phyloP scores from a whole-genome alignment of 2,888 invertebrate genomes.

The Tigriopus californicus region DNA sequence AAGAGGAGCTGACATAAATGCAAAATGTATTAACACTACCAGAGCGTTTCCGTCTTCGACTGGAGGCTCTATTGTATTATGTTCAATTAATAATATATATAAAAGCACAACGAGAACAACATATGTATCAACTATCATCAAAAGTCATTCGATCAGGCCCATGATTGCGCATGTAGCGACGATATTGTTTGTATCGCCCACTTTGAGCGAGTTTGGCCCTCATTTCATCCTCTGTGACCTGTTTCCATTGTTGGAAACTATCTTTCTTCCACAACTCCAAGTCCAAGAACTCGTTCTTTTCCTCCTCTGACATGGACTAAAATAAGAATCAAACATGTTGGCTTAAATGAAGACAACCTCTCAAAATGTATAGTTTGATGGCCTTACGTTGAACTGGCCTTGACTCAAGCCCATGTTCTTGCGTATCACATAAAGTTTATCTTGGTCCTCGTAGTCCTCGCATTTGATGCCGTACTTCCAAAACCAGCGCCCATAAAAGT shows the following conservation, averaged over 20 bases:
- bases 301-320: constrained; percentile 29
- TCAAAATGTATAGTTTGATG: no score
- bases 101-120: not conserved
- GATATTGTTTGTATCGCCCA: constrained; percentile 63
- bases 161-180: constrained; percentile 74
- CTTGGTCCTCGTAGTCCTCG: constrained; percentile 57
- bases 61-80: no score
- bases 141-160: constrained; percentile 79
- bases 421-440: constrained; percentile 64
- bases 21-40: no score
- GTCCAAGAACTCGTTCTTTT: constrained; percentile 47
- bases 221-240: constrained; percentile 59
- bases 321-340: no score
- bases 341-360: no score
- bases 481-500: constrained; percentile 60
- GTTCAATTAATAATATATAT: not conserved
- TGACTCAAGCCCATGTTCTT: constrained; percentile 43
- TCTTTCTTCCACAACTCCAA: constrained; percentile 62
- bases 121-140: constrained; percentile 44
- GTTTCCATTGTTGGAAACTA: constrained; percentile 58
- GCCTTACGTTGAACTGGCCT: constrained; percentile 33
- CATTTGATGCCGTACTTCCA: constrained; percentile 55
- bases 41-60: no score
- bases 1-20: no score
- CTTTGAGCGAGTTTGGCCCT: constrained; percentile 68